Percentiles rank a stretch among this genome's conserved stretches.
These are phyloP conservation scores for Lucinisca nassula DNA, from an alignment of 2,888 invertebrate species.

Conservation along the genomic window DNA sequence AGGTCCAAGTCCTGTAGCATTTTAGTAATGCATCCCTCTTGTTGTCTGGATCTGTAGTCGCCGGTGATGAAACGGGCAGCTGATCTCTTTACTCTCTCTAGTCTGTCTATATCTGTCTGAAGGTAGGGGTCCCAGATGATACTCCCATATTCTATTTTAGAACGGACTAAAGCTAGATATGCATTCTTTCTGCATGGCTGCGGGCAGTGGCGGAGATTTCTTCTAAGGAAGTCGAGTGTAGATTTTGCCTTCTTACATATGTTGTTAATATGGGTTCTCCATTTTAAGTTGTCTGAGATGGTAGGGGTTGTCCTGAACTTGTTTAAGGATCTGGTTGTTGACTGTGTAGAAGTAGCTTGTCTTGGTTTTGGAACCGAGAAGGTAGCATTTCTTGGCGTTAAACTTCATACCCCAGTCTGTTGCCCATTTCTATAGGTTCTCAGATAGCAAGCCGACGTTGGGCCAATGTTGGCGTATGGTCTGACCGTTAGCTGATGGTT, in stretches of 20 bases:
- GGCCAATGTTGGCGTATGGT: no score
- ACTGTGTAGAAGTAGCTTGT: slow-evolving; percentile 34
- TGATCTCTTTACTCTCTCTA: background rate
- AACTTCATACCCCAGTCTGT: slow-evolving; percentile 52
- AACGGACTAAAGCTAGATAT: slow-evolving; percentile 8
- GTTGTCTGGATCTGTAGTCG: background rate
- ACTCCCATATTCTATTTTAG: background rate
- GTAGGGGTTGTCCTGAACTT: slow-evolving; percentile 39
- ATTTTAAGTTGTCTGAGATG: slow-evolving; percentile 32
- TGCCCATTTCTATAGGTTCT: no score
- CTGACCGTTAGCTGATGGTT: no score
- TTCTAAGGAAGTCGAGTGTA: background rate
- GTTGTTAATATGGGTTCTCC: slow-evolving; percentile 19
- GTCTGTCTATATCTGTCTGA: background rate
- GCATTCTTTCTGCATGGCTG: background rate
- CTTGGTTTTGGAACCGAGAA: slow-evolving; percentile 40
- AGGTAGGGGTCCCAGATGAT: slow-evolving; percentile 8
- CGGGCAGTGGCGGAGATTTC: slow-evolving; percentile 27
- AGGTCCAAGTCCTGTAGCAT: background rate
- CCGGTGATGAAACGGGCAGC: background rate
- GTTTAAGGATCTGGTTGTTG: slow-evolving; percentile 20
- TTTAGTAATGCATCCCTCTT: background rate
- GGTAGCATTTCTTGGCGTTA: slow-evolving; percentile 55
- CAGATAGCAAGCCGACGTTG: no score
- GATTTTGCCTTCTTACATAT: slow-evolving; percentile 8